Evolutionary conservation across 2,888 invertebrate species (phyloP), one percentile per base, ranked within the genome.

Genomic region (Eudasyphora cyanicolor): DNA sequence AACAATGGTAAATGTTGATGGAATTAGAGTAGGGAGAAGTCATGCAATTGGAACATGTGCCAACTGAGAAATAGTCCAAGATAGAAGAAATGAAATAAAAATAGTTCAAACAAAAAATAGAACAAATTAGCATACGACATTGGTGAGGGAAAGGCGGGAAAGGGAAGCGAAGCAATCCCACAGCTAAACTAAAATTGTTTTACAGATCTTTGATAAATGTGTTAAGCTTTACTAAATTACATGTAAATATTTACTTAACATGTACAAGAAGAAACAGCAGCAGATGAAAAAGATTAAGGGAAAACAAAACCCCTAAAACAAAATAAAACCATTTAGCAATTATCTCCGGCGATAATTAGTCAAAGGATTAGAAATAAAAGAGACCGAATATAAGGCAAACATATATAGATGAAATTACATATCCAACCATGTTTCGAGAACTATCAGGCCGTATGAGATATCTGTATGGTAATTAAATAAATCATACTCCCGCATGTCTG

Each of bases 41-140:
- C 35, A 79, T 76, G 38, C 76, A 69, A 76, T 73, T 79, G 64
- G 79, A 79, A 82, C 74, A 82, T 82, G 60, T 60, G 60, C 17
- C 76, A 79, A 38, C 19, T 67, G 60, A 3, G 8, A 19, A 19
- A 49, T 4, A 19, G 6, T 17, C 17, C 49, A 19, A 19, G 49
- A n/a, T n/a, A n/a, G n/a, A 17, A 12, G 17, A 51, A 51, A 51
- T 51, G 24, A 19, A 38, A 35, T 62, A 62, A 51, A 62, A 60
- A n/a, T 62, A 62, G 62, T 60, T 62, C n/a, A 51, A 51, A 57
- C 10, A 49, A 3, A 60, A 60, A 35, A 32, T 21, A 38, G 27
- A 19, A 54, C 1, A 54, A 32, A 32, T 62, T 32, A 62, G 62
- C 62, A 62, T 62, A 62, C 24, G 35, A 24, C 27, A 51, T 5